Percentiles rank a stretch among this genome's conserved stretches.
These are phyloP conservation scores for Lordiphosa mommai DNA, from an alignment of 1,140 invertebrate genomes.

Conservation along the genomic window DNA sequence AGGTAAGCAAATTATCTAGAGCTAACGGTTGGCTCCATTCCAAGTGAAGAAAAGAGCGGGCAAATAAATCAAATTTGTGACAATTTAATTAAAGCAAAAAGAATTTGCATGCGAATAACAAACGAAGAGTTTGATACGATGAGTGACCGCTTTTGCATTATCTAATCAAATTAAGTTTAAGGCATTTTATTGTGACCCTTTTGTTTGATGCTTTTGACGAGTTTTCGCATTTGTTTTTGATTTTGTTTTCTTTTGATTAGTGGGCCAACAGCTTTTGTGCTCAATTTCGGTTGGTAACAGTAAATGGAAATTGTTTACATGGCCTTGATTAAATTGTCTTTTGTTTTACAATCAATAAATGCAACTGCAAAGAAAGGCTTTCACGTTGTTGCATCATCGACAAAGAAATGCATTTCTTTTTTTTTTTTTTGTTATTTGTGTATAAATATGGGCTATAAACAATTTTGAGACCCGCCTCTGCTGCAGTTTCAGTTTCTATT, in stretches of 20 bases:
- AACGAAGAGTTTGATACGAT: constrained; percentile 33
- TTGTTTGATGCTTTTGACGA: constrained; percentile 9
- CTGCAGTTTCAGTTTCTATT: constrained; percentile 14
- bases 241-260: constrained; percentile 6
- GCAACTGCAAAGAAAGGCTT: constrained; percentile 42
- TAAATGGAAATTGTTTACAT: constrained; percentile 58
- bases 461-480: constrained; percentile 8
- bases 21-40: constrained; percentile 58
- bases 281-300: constrained; percentile 39
- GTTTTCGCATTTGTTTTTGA: constrained; percentile 21
- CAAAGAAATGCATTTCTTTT: constrained; percentile 25
- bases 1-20: constrained; percentile 47
- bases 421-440: constrained; percentile 21
- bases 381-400: constrained; percentile 44
- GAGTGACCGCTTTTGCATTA: constrained; percentile 34
- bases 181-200: not conserved
- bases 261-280: constrained; percentile 32
- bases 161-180: constrained; percentile 25
- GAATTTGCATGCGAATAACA: constrained; percentile 27
- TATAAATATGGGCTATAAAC: constrained; percentile 19
- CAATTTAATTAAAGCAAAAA: constrained; percentile 45
- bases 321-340: constrained; percentile 48
- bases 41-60: too few species aligned
- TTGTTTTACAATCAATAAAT: constrained; percentile 2
- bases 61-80: constrained; percentile 38